Evolutionary conservation across 2,113 vertebrate genomes (phyloP).

Genomic region (Cebidichthys violaceus): DNA sequence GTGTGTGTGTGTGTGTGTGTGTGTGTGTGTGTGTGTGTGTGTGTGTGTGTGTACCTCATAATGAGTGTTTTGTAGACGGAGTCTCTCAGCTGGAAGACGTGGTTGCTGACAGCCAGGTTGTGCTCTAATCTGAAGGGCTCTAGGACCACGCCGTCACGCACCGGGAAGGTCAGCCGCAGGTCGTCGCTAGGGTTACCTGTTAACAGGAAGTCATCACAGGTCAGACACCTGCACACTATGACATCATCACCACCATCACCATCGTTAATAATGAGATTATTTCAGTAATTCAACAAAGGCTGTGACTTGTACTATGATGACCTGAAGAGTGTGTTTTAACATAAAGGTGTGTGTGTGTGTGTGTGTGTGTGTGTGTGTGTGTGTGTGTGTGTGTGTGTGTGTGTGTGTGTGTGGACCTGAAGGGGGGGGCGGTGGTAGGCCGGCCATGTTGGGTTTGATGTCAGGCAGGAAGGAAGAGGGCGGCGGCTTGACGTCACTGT

Average conservation of each 20-base stretch:
- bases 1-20: too few relatives aligned
- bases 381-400: neutral
- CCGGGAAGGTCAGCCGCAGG: constrained; percentile 92
- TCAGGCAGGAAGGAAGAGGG: constrained; percentile 88
- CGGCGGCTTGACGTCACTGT: constrained; percentile 88
- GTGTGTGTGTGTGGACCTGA: constrained; percentile 36
- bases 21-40: constrained; percentile 4
- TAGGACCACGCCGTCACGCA: constrained; percentile 92
- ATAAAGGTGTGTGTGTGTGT: neutral
- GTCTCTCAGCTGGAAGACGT: constrained; percentile 93
- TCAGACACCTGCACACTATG: neutral
- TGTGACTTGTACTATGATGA: too few relatives aligned
- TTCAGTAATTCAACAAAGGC: too few relatives aligned
- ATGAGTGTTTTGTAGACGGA: constrained; percentile 94
- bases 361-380: neutral
- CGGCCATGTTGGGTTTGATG: constrained; percentile 87
- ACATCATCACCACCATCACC: neutral
- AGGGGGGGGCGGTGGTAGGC: constrained; percentile 83
- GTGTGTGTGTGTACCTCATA: constrained; percentile 89
- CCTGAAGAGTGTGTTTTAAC: too few relatives aligned
- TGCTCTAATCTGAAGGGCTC: constrained; percentile 96
- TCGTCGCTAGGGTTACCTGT: constrained; percentile 89
- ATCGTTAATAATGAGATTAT: too few relatives aligned
- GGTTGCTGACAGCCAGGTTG: constrained; percentile 96
- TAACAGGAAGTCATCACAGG: constrained; percentile 18